A percentile compares a stretch with the other conserved stretches of the same genome.
Evolutionary conservation across 2,113 vertebrate species (phyloP).

Genomic region (Paramormyrops kingsleyae): DNA sequence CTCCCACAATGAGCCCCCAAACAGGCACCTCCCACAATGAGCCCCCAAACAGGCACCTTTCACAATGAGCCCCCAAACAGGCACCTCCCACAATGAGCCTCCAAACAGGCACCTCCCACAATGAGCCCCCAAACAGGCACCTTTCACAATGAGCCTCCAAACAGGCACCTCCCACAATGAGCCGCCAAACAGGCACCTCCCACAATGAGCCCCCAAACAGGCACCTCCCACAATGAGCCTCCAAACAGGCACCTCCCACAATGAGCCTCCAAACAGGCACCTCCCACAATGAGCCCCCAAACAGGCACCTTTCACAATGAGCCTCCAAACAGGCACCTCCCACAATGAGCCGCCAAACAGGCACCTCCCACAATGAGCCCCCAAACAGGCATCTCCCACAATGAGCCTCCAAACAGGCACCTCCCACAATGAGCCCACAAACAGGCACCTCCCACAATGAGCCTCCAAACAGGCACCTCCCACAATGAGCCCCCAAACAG

Average conservation of each 20-base stretch:
- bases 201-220: not conserved
- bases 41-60: not conserved
- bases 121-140: not conserved
- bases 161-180: not conserved
- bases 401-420: not conserved
- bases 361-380: not conserved
- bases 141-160: too few relatives aligned
- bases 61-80: not conserved
- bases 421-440: too few relatives aligned
- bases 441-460: not conserved
- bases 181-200: not conserved
- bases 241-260: not conserved
- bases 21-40: not conserved
- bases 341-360: not conserved
- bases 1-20: too few relatives aligned
- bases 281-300: too few relatives aligned
- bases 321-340: not conserved
- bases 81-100: not conserved
- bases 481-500: not conserved
- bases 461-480: not conserved
- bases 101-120: not conserved
- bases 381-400: not conserved
- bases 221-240: not conserved
- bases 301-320: not conserved
- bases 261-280: not conserved